phyloP scores from a whole-genome alignment of 2,113 vertebrate species.

The Leuciscus idus region DNA sequence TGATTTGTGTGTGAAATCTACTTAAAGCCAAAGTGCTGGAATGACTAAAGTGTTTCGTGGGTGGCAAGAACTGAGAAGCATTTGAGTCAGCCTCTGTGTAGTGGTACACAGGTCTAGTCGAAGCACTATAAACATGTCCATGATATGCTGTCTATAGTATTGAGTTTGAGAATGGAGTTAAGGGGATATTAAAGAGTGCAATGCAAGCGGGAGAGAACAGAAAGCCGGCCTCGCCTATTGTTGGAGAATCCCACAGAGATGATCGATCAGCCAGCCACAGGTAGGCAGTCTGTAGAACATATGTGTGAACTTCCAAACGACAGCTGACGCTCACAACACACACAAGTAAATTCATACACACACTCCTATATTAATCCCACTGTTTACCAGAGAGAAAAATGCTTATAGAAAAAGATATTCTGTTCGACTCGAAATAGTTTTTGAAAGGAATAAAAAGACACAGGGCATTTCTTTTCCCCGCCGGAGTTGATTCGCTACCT shows the following conservation, averaged over 20 bases:
- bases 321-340: conserved; percentile 52
- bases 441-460: background rate
- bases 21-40: conserved; percentile 50
- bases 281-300: conserved; percentile 66
- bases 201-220: conserved; percentile 51
- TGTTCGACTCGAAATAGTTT: background rate
- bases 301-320: conserved; percentile 56
- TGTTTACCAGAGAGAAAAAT: conserved; percentile 21
- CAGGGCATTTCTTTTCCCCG: conserved; percentile 11
- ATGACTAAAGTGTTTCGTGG: conserved; percentile 55
- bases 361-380: conserved; percentile 13
- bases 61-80: conserved; percentile 62
- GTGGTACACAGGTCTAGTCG: conserved; percentile 47
- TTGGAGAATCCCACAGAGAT: conserved; percentile 52
- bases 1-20: conserved; percentile 16
- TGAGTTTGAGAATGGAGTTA: conserved; percentile 41
- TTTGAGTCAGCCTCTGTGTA: conserved; percentile 61
- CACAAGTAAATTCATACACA: conserved; percentile 13
- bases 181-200: conserved; percentile 38
- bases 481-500: conserved; percentile 49
- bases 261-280: conserved; percentile 74
- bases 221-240: conserved; percentile 27
- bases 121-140: conserved; percentile 34
- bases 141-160: conserved; percentile 42
- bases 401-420: conserved; percentile 7